Evolutionary conservation across 2,888 invertebrate species (phyloP), one percentile per base, ranked within the genome.

Genomic region (Hemistola chrysoprasaria): DNA sequence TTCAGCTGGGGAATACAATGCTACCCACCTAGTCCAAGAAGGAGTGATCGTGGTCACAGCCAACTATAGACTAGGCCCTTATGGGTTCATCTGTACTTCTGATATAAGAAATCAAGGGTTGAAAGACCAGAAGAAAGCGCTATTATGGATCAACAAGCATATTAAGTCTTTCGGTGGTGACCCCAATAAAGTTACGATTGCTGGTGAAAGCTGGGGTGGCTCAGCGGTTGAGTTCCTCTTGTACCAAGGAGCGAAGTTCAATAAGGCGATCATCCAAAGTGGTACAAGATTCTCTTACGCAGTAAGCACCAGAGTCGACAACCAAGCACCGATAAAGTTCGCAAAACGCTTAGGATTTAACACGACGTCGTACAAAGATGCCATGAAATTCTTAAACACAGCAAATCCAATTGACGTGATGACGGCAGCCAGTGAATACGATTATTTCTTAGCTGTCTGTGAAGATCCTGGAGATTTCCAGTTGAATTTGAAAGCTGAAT

Each of bases 1-100:
- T 0, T 71, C 62, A 6, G 71, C 65, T 1, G 67, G 65, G 0
- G 59, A 70, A 44, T 73, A 70, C 20, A 75, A 68, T 1, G 70
- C 75, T 6, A 66, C 65, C 49, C 69, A 69, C 60, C 63, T 78
- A 33, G 59, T 64, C 26, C 53, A 61, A 50, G 65, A 74, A n/a
- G 62, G 65, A 8, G 56, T 82, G 4, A 67, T 82, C 1, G 60
- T 82, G 0, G 45, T 73, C 3, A 63, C 63, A 11, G 60, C 59
- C 0, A 83, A 83, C 35, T 83, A 80, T 39, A 65, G 83, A 38
- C 50, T 79, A 3, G 83, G 83, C 0, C 74, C 78, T 1, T 83
- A 80, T 7, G 83, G 83, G 0, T 83, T 83, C 45, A 56, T 83
- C 33, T 84, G 84, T 39, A 58, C 79, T 1, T 60, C 75, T 16